Evolutionary conservation across 2,888 invertebrate genomes (phyloP), one percentile per base, ranked within the genome.

Genomic region (Leucozona laternaria): DNA sequence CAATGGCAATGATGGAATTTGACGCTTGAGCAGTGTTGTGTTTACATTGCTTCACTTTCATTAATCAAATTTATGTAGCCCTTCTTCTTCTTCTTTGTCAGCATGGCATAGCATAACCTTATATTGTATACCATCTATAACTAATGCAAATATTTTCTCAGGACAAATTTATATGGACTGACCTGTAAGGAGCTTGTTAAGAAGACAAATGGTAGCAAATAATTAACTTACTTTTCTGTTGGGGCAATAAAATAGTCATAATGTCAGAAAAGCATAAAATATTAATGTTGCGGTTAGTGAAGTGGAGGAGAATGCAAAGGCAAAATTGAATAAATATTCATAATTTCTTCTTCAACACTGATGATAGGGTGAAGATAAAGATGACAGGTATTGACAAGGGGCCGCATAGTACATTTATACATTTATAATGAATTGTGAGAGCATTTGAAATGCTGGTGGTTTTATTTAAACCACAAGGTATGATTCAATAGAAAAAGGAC

Each of bases 111-210:
- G 17, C 57, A 17, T 11, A 31, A 55, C n/a, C 31, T 31, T 31
- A n/a, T 55, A 17, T 17, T 17, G 7, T 7, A n/a, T 13, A 55
- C 25, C 25, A 22, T 62, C 17, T 45, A 64, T 62, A 48, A 62
- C 66, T 22, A 68, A 68, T 50, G 50, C 68, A 68, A 68, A 68
- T 68, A 68, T 68, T 68, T 68, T 53, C 68, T 53, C 37, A 53
- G 68, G 68, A 68, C 68, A 68, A 68, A 68, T 68, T 68, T 68
- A 53, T 68, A 68, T 68, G 50, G 68, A 53, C 68, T 68, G 68
- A 68, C 68, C 50, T 53, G 25, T 53, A 68, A 53, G 68, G 50
- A 53, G 34, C 50, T 68, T 37, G 34, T 68, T 68, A 68, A 25
- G 50, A 53, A 68, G 68, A 68, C 68, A 53, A 68, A 68, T 68